Base-by-base conservation (phyloP, 2,797 vertebrate genomes). In the Parauchenoglanis punctatus region DNA sequence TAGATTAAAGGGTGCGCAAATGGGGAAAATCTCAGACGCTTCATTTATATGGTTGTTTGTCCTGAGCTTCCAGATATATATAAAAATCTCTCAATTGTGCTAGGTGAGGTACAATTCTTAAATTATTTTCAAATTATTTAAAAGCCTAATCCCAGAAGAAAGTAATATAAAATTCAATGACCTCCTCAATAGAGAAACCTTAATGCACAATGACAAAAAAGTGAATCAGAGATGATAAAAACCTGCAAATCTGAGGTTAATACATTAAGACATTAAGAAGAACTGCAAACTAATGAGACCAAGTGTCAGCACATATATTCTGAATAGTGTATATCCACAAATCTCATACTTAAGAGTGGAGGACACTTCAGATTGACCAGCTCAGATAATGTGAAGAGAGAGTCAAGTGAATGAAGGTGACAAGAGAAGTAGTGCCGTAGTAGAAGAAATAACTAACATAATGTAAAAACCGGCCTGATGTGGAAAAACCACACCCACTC, bases 401-500 rank as follows among this genome's bases (percentile, higher is more conserved):
- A 70, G 56, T 58, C 5, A 23, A 8, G n/a, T 54, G 49, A 68
- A 59, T 70, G 46, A 81, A 87, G 87, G 80, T 88, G 78, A 65
- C 10, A 72, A 70, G 49, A 72, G 76, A 86, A 81, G 77, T 20
- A 59, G 40, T 40, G 72, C 73, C 52, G 49, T 70, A 67, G 59
- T 49, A 70, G 56, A 82, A 82, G 65, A 85, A 82, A 83, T 80
- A 70, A 85, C 65, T 85, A 46, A 28, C 72, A 61, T 87, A 85
- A 91, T 90, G 87, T 87, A 54, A 83, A 88, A 88, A 89, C 65
- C 90, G 88, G 88, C n/a, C 72, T 20, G 56, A 81, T 67, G 68
- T 83, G 2, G 46, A 85, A 77, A 89, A 85, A 77, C 78, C 87
- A 84, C 88, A 72, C 88, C 85, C 85, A 89, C 85, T 67, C 78